Evolutionary conservation across 2,797 vertebrate genomes (phyloP), one percentile per base, ranked within the genome.

Genomic region (Peromyscus eremicus): DNA sequence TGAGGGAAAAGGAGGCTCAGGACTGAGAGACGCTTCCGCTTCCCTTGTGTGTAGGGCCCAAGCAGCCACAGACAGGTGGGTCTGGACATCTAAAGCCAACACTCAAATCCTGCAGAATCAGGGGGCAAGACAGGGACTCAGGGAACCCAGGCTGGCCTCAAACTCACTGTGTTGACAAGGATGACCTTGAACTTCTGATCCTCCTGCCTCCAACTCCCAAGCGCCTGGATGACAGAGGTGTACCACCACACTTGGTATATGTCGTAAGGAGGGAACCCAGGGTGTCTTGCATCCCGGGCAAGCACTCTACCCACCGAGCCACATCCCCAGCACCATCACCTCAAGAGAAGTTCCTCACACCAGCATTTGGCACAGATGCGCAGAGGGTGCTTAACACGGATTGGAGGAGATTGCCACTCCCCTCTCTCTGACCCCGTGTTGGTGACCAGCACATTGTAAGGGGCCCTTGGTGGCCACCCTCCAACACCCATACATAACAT

Each of bases 321-420:
- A 25, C 0, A 0, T 1, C 19, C 57, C 40, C 21, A 25, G 52
- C 71, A 32, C 57, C 27, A 73, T 2, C 5, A 32, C 9, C 52
- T 32, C 68, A 57, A 88, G 23, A 8, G 34, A 71, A 73, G 68
- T 40, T 32, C 21, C 25, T 21, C 52, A 40, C 16, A 11, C 16
- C 2, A 10, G 34, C 17, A 43, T 32, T 40, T 13, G 29, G 27
- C 52, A 6, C 4, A 12, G 91, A 76, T 13, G 9, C 29, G 0
- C 25, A 0, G 32, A 17, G 66, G 27, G 13, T 2, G 16, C 93
- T 68, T 21, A 0, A 6, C 40, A 10, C 17, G 0, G 71, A 8
- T 9, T 75, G 13, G 49, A 79, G 46, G 49, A 80, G 91, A 32
- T 21, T 40, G 21, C 5, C 1, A 23, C 55, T 6, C 49, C 29